Evolutionary conservation across 2,113 vertebrate species (phyloP).

Genomic region (Pygoscelis antarcticus): DNA sequence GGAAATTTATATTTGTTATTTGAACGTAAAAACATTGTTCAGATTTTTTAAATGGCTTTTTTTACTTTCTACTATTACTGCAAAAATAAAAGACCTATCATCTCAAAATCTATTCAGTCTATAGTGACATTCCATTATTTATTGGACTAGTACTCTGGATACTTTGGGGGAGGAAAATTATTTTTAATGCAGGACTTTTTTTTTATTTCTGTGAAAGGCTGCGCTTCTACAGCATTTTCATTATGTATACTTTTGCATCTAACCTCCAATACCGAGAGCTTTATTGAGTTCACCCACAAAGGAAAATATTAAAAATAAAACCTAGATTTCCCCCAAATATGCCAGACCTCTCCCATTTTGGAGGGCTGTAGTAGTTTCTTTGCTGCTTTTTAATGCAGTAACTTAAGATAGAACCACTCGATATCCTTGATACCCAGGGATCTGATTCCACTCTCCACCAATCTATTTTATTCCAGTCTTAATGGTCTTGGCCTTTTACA

Average conservation of each 20-base stretch:
- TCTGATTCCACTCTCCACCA: not conserved
- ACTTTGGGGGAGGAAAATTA: not conserved
- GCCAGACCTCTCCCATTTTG: not conserved
- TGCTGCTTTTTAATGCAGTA: not conserved
- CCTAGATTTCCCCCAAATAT: not conserved
- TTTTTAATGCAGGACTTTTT: not conserved
- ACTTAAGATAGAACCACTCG: not conserved
- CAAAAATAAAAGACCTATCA: slow-evolving; percentile 41
- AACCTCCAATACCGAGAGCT: not conserved
- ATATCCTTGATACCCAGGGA: not conserved
- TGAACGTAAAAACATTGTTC: slow-evolving; percentile 24
- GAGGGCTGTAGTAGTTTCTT: not conserved
- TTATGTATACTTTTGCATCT: not conserved
- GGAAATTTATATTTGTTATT: slow-evolving; percentile 55
- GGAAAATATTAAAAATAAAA: not conserved
- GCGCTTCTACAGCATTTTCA: not conserved
- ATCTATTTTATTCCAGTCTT: not conserved
- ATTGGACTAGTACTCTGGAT: not conserved
- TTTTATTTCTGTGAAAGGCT: not conserved
- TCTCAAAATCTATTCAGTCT: slow-evolving; percentile 28
- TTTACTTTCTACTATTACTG: slow-evolving; percentile 15
- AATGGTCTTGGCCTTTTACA: not conserved
- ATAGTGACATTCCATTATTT: not conserved
- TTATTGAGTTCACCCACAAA: not conserved
- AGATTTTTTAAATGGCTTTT: slow-evolving; percentile 14